Percentiles rank a stretch among this genome's conserved stretches.
These are phyloP conservation scores for Phengaris arion DNA, from an alignment of 2,888 invertebrate genomes.

Conservation along the genomic window DNA sequence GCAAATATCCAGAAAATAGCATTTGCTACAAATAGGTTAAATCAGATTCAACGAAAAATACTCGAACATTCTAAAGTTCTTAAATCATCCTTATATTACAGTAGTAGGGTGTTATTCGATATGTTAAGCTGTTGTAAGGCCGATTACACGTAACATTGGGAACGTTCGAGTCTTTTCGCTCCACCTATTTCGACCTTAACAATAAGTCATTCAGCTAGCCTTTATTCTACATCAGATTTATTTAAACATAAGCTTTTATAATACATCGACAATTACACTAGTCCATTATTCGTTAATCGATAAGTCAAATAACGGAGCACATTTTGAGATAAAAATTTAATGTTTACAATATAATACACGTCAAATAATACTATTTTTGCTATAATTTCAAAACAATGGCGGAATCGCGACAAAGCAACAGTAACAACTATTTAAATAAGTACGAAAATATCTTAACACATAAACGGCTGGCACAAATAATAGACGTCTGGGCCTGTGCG, in stretches of 20 bases:
- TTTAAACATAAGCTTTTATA: conserved; percentile 64
- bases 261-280: conserved; percentile 65
- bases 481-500: conserved; percentile 50
- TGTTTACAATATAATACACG: conserved; percentile 71
- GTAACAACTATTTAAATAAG: conserved; percentile 67
- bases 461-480: conserved; percentile 78
- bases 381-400: conserved; percentile 71
- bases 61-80: background rate
- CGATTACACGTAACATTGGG: background rate
- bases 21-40: conserved; percentile 57
- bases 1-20: conserved; percentile 77
- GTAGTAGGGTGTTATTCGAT: background rate
- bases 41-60: conserved; percentile 7
- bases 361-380: conserved; percentile 66
- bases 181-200: conserved; percentile 2
- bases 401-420: conserved; percentile 71
- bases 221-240: conserved; percentile 67
- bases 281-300: conserved; percentile 50
- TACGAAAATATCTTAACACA: conserved; percentile 73
- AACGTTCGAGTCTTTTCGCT: conserved; percentile 2
- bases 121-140: background rate
- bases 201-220: conserved; percentile 76
- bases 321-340: conserved; percentile 50
- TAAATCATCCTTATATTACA: background rate
- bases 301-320: conserved; percentile 35